Conservation (phyloP, 2,888 invertebrate species). For the Mystacides longicornis region DNA sequence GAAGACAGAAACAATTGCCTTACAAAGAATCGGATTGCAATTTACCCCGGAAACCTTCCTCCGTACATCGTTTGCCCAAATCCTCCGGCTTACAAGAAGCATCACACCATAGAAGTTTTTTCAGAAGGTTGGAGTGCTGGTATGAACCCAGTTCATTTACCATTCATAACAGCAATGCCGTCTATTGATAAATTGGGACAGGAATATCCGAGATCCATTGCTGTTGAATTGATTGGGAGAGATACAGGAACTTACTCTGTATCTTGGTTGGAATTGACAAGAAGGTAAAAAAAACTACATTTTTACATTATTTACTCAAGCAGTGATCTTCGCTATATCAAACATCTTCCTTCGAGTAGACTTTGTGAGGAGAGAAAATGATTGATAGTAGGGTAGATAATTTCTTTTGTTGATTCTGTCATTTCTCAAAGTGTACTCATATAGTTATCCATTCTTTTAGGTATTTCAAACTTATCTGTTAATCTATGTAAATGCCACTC, state of each 20-base stretch:
- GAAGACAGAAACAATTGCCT: constrained; percentile 56
- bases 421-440: no score
- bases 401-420: no score
- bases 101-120: constrained; percentile 70
- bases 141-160: constrained; percentile 49
- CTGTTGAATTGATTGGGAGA: constrained; percentile 71
- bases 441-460: no score
- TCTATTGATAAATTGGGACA: constrained; percentile 52
- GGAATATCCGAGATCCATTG: constrained; percentile 60
- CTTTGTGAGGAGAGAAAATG: no score
- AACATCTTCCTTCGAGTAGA: no score
- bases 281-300: constrained; percentile 40
- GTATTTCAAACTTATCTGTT: no score
- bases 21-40: constrained; percentile 70
- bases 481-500: no score
- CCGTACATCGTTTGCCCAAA: constrained; percentile 55
- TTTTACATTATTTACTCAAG: no score
- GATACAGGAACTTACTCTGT: constrained; percentile 69
- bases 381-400: no score
- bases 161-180: constrained; percentile 49
- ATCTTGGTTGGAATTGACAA: constrained; percentile 77
- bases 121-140: constrained; percentile 70
- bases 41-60: constrained; percentile 63
- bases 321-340: no score
- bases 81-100: constrained; percentile 45